Percentiles rank a stretch among this genome's conserved stretches.
phyloP scores from a whole-genome alignment of 1,140 invertebrate genomes.

The Daktulosphaira vitifoliae region DNA sequence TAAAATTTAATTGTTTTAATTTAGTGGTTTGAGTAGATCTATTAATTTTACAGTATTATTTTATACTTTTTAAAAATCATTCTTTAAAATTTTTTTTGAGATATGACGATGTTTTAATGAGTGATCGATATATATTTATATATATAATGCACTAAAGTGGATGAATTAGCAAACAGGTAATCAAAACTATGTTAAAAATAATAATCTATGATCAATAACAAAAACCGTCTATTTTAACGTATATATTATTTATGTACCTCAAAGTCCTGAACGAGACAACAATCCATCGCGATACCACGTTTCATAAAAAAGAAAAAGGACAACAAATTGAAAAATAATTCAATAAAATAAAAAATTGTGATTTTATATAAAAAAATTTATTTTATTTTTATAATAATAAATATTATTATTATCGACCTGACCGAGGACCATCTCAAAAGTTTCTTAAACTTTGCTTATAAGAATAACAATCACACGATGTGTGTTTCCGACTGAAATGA shows the following conservation, averaged over 20 bases:
- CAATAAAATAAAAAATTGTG: neutral
- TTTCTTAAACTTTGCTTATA: conserved; percentile 59
- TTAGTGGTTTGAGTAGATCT: too few species aligned
- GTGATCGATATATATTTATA: conserved; percentile 15
- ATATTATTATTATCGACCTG: conserved; percentile 15
- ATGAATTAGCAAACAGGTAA: conserved; percentile 33
- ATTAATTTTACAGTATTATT: too few species aligned
- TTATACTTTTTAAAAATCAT: too few species aligned
- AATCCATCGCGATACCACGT: conserved; percentile 28
- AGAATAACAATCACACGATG: conserved; percentile 15
- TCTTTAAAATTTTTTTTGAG: too few species aligned
- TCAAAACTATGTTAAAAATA: conserved; percentile 34
- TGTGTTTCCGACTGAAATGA: conserved; percentile 28
- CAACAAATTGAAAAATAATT: neutral
- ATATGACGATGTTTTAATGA: too few species aligned
- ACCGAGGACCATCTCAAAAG: conserved; percentile 95
- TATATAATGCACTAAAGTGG: conserved; percentile 28
- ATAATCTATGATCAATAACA: conserved; percentile 29
- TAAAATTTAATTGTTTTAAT: too few species aligned
- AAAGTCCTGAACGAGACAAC: conserved; percentile 29
- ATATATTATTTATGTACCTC: conserved; percentile 25
- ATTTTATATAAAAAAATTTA: conserved; percentile 3
- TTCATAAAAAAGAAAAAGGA: conserved; percentile 32
- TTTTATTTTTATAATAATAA: neutral
- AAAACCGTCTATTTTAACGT: conserved; percentile 14